phyloP scores from a whole-genome alignment of 1,140 invertebrate genomes.

The Papilio machaon region DNA sequence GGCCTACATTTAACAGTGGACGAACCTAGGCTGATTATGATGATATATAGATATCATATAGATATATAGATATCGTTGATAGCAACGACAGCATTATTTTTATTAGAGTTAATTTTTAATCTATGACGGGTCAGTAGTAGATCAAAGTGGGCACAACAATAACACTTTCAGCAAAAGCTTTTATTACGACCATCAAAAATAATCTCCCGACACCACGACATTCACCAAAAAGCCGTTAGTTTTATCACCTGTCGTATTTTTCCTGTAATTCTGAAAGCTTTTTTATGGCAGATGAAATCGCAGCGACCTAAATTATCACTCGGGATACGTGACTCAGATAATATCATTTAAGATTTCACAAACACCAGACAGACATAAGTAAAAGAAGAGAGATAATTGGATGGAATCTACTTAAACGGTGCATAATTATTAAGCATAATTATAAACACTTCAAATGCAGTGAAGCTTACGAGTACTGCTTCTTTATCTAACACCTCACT shows the following conservation, averaged over 20 bases:
- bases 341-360: constrained; percentile 1
- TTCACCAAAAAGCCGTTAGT: constrained; percentile 27
- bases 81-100: no score
- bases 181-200: constrained; percentile 19
- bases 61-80: no score
- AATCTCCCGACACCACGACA: constrained; percentile 14
- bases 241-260: constrained; percentile 27
- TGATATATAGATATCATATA: no score
- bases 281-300: constrained; percentile 25
- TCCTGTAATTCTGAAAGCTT: constrained; percentile 28
- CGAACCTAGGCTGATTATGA: no score
- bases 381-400: not conserved
- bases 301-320: constrained; percentile 22
- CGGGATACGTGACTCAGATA: constrained; percentile 4
- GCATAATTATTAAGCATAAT: no score
- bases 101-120: not conserved
- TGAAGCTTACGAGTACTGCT: no score
- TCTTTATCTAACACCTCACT: no score
- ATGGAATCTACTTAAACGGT: not conserved
- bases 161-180: constrained; percentile 8
- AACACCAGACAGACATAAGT: not conserved
- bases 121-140: not conserved
- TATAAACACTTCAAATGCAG: not conserved
- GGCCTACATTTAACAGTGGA: no score
- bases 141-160: constrained; percentile 15